Conservation (phyloP, 2,888 invertebrate species). For the Cheilosia scutellata region DNA sequence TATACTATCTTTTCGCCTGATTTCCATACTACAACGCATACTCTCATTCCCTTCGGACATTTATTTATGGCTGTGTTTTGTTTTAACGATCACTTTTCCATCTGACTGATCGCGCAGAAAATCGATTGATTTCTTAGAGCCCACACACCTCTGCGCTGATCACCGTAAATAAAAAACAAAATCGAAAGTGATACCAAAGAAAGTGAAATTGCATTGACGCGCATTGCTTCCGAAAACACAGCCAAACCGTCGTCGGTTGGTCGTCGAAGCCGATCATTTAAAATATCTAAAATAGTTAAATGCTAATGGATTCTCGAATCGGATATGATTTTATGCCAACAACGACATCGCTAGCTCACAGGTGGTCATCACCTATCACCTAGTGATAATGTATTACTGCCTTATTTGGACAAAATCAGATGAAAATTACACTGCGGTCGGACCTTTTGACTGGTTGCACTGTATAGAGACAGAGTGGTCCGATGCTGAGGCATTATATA, state of each 20-base stretch:
- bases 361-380: slow-evolving; percentile 74
- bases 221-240: slow-evolving; percentile 48
- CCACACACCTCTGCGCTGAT: slow-evolving; percentile 7
- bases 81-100: slow-evolving; percentile 19
- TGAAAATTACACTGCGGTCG: slow-evolving; percentile 66
- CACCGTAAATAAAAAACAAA: slow-evolving; percentile 4
- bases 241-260: slow-evolving; percentile 7
- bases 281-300: slow-evolving; percentile 61
- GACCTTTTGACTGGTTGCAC: slow-evolving; percentile 48
- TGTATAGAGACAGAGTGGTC: neutral
- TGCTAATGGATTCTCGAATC: slow-evolving; percentile 70
- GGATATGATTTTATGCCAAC: slow-evolving; percentile 42
- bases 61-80: neutral
- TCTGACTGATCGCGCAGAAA: slow-evolving; percentile 21
- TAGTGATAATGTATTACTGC: slow-evolving; percentile 62
- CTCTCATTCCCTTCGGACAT: slow-evolving; percentile 8
- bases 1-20: too few relatives aligned
- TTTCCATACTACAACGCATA: neutral
- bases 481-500: neutral
- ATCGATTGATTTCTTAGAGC: slow-evolving; percentile 2
- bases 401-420: slow-evolving; percentile 72
- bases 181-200: slow-evolving; percentile 33
- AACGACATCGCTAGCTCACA: slow-evolving; percentile 53
- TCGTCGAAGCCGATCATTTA: slow-evolving; percentile 50
- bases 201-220: slow-evolving; percentile 48